Conservation (phyloP, 2,797 vertebrate species). For the Craterocephalus amniculus region DNA sequence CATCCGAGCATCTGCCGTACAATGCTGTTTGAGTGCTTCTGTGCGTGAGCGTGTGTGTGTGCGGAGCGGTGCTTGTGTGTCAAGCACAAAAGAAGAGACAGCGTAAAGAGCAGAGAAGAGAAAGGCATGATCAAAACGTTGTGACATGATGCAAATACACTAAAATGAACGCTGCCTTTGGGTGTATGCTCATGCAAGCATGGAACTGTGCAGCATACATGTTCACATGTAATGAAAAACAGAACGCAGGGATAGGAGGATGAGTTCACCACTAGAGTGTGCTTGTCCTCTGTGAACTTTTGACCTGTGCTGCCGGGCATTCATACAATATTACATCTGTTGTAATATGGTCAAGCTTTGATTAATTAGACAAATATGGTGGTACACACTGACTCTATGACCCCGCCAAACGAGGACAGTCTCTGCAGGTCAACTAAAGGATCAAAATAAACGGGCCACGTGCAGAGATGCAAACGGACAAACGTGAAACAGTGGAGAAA, state of each 20-base stretch:
- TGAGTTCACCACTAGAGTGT: constrained; percentile 43
- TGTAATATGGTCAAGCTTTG: constrained; percentile 48
- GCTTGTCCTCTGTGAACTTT: constrained; percentile 60
- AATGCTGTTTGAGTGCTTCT: not conserved
- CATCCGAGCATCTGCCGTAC: constrained; percentile 36
- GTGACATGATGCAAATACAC: constrained; percentile 32
- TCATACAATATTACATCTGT: constrained; percentile 45
- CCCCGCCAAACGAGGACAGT: constrained; percentile 9
- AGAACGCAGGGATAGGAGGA: constrained; percentile 3
- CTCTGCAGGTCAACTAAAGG: constrained; percentile 13
- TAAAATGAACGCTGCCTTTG: constrained; percentile 38
- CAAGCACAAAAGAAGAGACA: constrained; percentile 5
- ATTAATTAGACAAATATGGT: constrained; percentile 60
- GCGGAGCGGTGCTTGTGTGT: not conserved
- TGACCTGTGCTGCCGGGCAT: constrained; percentile 65
- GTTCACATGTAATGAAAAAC: constrained; percentile 10
- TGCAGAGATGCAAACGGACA: constrained; percentile 51
- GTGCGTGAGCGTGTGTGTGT: not conserved
- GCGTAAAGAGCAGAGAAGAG: not conserved
- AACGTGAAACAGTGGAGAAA: constrained; percentile 30
- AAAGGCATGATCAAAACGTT: constrained; percentile 4
- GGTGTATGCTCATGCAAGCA: constrained; percentile 24
- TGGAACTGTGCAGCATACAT: constrained; percentile 14
- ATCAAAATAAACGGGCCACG: constrained; percentile 7
- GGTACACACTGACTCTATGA: constrained; percentile 46